Conservation (phyloP, 2,888 invertebrate genomes). For the Archips xylosteana region DNA sequence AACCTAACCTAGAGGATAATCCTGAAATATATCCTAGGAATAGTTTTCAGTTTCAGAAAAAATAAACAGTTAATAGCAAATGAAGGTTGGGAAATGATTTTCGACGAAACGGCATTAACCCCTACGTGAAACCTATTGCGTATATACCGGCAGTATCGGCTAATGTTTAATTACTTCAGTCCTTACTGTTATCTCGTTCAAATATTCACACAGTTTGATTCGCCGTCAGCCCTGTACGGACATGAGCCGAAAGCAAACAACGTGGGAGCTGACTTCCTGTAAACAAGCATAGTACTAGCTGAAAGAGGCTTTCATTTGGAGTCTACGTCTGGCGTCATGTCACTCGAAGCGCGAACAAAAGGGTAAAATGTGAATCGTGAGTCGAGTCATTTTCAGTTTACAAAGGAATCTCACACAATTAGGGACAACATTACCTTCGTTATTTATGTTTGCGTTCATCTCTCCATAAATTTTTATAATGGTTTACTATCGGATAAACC, state of each 20-base stretch:
- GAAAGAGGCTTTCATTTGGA: slow-evolving; percentile 40
- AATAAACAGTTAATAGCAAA: no score
- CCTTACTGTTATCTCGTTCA: slow-evolving; percentile 27
- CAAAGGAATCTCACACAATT: slow-evolving; percentile 31
- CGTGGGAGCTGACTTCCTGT: slow-evolving; percentile 43
- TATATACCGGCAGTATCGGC: neutral
- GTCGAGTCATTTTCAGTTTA: slow-evolving; percentile 24
- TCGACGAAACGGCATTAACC: no score
- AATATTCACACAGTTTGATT: slow-evolving; percentile 21
- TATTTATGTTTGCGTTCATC: neutral
- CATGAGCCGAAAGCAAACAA: slow-evolving; percentile 43
- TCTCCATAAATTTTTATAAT: neutral
- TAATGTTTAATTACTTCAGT: slow-evolving; percentile 3
- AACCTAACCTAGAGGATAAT: no score
- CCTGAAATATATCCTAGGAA: no score
- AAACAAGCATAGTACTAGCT: slow-evolving; percentile 37
- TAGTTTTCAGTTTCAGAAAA: no score
- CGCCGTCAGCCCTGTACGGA: slow-evolving; percentile 43
- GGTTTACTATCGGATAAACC: neutral
- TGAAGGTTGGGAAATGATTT: no score
- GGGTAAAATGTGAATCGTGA: slow-evolving; percentile 32
- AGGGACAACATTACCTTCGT: slow-evolving; percentile 5
- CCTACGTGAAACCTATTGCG: neutral
- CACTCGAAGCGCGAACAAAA: slow-evolving; percentile 28
- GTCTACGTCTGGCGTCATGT: slow-evolving; percentile 23